Percentiles rank a stretch among this genome's conserved stretches.
Evolutionary conservation across 2,888 invertebrate species (phyloP).

Genomic region (Hedychridium roseum): DNA sequence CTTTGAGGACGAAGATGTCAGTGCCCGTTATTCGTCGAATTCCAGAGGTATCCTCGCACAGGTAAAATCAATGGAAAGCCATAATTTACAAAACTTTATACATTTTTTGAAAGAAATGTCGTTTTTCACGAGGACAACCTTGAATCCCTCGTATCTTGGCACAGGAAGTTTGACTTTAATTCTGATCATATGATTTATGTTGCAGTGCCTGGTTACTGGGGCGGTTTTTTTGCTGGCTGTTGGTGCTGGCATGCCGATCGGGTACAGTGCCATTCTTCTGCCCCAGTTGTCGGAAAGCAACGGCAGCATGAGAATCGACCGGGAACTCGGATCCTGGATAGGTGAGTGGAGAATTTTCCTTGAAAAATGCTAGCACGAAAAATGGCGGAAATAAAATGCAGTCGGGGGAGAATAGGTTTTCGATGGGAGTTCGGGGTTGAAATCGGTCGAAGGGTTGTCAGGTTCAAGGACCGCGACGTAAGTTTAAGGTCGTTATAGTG

Average conservation of each 20-base stretch:
- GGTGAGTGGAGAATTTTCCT: slow-evolving; percentile 64
- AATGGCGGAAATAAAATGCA: too few species aligned
- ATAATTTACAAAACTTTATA: not conserved
- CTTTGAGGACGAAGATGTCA: slow-evolving; percentile 14
- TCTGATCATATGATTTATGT: slow-evolving; percentile 33
- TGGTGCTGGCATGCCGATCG: slow-evolving; percentile 83
- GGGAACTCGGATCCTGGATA: slow-evolving; percentile 82
- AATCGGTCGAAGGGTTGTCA: too few species aligned
- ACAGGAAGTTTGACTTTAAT: not conserved
- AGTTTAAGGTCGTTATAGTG: not conserved
- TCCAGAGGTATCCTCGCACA: slow-evolving; percentile 50
- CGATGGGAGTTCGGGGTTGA: too few species aligned
- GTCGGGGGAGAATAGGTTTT: too few species aligned
- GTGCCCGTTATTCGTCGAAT: slow-evolving; percentile 42
- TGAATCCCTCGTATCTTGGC: not conserved
- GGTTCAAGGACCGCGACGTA: slow-evolving; percentile 19
- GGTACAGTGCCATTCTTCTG: slow-evolving; percentile 79
- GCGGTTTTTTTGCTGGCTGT: slow-evolving; percentile 76
- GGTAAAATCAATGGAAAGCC: slow-evolving; percentile 31
- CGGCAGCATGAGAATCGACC: slow-evolving; percentile 70
- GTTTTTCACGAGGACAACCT: too few species aligned
- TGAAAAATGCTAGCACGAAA: slow-evolving; percentile 13
- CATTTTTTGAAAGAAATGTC: slow-evolving; percentile 5
- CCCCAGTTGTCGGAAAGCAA: slow-evolving; percentile 74
- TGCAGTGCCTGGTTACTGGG: slow-evolving; percentile 76